Conservation (phyloP, 2,888 invertebrate genomes). For the Diabrotica balteata region DNA sequence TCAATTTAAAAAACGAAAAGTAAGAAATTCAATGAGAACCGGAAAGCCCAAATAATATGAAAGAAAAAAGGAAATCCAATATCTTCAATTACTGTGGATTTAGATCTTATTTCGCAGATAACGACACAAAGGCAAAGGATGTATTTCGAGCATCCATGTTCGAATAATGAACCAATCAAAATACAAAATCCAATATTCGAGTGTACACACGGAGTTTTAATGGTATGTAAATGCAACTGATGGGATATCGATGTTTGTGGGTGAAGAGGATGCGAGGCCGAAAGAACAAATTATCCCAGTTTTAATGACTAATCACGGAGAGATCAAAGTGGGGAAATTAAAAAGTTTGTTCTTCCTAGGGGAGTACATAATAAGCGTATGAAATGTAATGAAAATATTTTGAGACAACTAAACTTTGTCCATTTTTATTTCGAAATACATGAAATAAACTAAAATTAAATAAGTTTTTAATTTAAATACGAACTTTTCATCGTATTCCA, state of each 20-base stretch:
- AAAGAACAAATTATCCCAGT: conserved; percentile 10
- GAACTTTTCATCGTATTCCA: too few relatives aligned
- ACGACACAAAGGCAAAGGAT: conserved; percentile 3
- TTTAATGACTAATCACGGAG: conserved; percentile 14
- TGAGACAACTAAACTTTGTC: background rate
- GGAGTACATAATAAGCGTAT: too few relatives aligned
- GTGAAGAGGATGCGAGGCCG: conserved; percentile 1
- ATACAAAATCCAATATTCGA: conserved; percentile 30
- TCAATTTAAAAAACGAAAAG: too few relatives aligned
- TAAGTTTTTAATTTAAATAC: too few relatives aligned
- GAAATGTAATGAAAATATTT: background rate
- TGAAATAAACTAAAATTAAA: too few relatives aligned
- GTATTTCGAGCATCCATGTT: conserved; percentile 3
- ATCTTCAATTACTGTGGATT: conserved; percentile 1
- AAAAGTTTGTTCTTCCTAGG: background rate
- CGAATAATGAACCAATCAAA: conserved; percentile 28
- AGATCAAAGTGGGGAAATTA: conserved; percentile 20
- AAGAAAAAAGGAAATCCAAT: too few relatives aligned
- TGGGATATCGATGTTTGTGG: conserved; percentile 29
- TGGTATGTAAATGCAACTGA: conserved; percentile 26
- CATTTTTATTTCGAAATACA: too few relatives aligned
- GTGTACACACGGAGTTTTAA: conserved; percentile 20
- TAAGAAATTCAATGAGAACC: too few relatives aligned
- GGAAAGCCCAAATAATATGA: too few relatives aligned
- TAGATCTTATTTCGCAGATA: conserved; percentile 14